Percentiles rank a stretch among this genome's conserved stretches.
Evolutionary conservation across 2,888 invertebrate species (phyloP).

Genomic region (Drosophila anceps): DNA sequence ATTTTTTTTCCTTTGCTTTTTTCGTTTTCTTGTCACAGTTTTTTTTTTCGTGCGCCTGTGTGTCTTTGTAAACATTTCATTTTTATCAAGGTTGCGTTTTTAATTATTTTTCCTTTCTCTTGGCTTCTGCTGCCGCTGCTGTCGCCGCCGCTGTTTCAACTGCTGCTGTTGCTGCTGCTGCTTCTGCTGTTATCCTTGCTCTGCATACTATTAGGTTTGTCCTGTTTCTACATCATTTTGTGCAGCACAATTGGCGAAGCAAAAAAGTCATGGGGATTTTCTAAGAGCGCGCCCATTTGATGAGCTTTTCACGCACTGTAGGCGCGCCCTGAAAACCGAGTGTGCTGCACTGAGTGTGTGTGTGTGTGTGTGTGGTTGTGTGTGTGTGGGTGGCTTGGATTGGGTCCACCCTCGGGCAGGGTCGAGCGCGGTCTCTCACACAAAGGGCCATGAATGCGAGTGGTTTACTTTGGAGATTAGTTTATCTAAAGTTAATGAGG

Average conservation of each 20-base stretch:
- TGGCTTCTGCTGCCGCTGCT: constrained; percentile 37
- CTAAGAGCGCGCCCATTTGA: constrained; percentile 62
- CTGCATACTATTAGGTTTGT: constrained; percentile 72
- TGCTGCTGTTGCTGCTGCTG: constrained; percentile 16
- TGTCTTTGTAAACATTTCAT: constrained; percentile 83
- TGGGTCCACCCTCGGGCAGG: constrained; percentile 60
- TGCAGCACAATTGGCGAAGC: constrained; percentile 44
- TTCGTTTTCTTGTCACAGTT: constrained; percentile 63
- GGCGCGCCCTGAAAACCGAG: constrained; percentile 61
- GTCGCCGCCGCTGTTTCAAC: constrained; percentile 19
- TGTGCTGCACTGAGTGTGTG: not conserved
- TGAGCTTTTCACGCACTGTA: constrained; percentile 81
- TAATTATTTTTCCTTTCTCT: constrained; percentile 84
- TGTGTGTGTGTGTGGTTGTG: not conserved
- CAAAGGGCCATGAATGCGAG: constrained; percentile 71
- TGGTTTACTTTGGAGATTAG: constrained; percentile 82
- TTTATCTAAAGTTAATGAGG: constrained; percentile 82
- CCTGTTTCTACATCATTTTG: constrained; percentile 77
- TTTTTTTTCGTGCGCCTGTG: constrained; percentile 53
- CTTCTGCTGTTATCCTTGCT: constrained; percentile 34
- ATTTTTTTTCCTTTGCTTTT: constrained; percentile 23
- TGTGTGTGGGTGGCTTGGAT: not conserved
- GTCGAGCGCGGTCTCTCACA: constrained; percentile 54
- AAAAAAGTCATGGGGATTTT: constrained; percentile 51
- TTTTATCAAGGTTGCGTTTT: constrained; percentile 84